Base-by-base conservation (phyloP, 2,113 vertebrate genomes). In the Lophius piscatorius region DNA sequence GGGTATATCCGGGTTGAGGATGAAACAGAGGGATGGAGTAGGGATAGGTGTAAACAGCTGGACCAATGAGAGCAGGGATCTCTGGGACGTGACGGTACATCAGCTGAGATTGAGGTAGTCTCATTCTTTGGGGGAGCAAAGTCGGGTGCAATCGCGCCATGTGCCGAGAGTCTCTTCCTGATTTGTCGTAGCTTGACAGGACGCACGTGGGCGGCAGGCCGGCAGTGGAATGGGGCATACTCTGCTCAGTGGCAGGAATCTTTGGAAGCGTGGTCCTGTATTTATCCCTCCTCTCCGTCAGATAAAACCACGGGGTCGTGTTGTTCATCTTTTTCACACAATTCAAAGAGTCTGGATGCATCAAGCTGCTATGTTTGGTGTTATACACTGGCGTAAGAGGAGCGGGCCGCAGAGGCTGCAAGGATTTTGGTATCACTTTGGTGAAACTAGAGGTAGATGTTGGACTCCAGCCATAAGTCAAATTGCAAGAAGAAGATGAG, bases 361-460 rank as follows among this genome's bases (percentile, higher is more conserved):
- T 45, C 14, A 64, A 16, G 50, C 85, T 56, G 38, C 44, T 63
- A 3, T 72, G 76, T 17, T 74, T 76, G 16, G 18, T 31, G 76
- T 86, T 88, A 48, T 70, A 84, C 22, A 28, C 20, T 1, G 81
- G 83, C 4, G 76, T 76, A 36, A 88, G 74, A 2, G 89, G 83
- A 51, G 82, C 64, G 0, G 87, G 84, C 13, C 88, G 81, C 40
- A 81, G 50, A 3, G 76, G 78, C 44, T 82, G 89, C 10, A 51
- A 42, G 0, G 82, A 50, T 65, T 87, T 91, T 9, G 89, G 90
- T 39, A 76, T 9, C 22, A 92, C 88, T 78, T 86, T 89, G 39
- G 78, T 85, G 62, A 93, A 93, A 72, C 89, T 87, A 5, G 92
- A 91, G 60, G 51, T 47, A 34, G 81, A 47, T 13, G 71, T 60